phyloP scores from a whole-genome alignment of 2,797 vertebrate species.

The Vireo griseus region DNA sequence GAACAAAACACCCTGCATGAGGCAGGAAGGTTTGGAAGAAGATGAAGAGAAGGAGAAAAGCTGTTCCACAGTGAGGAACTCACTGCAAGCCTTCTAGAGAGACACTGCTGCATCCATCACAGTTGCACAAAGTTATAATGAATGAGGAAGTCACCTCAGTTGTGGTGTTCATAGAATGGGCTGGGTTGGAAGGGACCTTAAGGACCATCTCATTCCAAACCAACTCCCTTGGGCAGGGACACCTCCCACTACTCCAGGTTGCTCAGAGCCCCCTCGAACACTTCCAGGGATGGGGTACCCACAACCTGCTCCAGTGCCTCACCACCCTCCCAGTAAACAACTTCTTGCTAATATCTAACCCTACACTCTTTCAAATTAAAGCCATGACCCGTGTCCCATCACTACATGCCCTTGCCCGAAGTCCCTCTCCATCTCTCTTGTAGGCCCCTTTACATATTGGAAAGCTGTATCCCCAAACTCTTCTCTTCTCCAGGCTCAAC shows the following conservation, averaged over 20 bases:
- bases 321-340: not conserved
- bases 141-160: not conserved
- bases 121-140: not conserved
- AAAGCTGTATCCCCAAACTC: not conserved
- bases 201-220: not conserved
- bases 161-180: not conserved
- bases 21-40: not conserved
- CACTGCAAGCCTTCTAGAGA: not conserved
- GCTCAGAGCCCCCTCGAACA: not conserved
- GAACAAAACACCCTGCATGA: not conserved
- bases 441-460: accelerated
- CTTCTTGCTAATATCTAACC: not conserved
- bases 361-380: not conserved
- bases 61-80: not conserved
- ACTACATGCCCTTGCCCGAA: not conserved
- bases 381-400: accelerated
- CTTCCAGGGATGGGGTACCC: not conserved
- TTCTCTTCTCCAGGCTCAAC: not conserved
- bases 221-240: not conserved
- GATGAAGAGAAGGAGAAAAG: not conserved
- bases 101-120: not conserved
- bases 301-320: not conserved
- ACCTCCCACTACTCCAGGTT: not conserved
- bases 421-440: not conserved
- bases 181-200: not conserved